A percentile compares a stretch with the other conserved stretches of the same genome.
Evolutionary conservation across 2,888 invertebrate species (phyloP).

Genomic region (Timema cristinae): DNA sequence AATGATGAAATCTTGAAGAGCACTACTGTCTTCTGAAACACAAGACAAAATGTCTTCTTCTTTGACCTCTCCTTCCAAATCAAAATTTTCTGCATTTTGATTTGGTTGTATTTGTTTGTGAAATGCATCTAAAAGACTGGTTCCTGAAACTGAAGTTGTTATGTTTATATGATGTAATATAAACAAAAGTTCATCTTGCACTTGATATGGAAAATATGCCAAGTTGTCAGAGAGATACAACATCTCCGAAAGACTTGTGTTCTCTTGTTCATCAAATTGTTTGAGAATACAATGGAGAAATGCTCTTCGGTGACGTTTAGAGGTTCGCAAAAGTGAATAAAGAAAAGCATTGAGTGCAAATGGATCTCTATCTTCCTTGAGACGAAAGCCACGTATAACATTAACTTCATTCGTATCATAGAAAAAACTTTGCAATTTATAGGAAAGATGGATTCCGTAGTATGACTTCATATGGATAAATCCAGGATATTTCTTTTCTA

Average conservation of each 20-base stretch:
- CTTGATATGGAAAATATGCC: slow-evolving; percentile 10
- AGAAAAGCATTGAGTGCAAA: slow-evolving; percentile 3
- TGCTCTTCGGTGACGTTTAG: background rate
- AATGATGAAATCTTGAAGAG: slow-evolving; percentile 9
- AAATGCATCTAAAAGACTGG: slow-evolving; percentile 1
- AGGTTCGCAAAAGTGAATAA: slow-evolving; percentile 1
- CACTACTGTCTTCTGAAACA: background rate
- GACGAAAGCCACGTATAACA: background rate
- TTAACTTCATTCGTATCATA: background rate
- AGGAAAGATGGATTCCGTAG: background rate
- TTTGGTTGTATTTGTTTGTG: background rate
- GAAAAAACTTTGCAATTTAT: background rate
- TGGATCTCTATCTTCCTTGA: background rate
- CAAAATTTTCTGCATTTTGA: background rate
- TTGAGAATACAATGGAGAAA: background rate
- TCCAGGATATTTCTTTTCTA: background rate
- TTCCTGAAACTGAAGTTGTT: background rate
- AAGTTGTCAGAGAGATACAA: slow-evolving; percentile 18
- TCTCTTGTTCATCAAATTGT: background rate
- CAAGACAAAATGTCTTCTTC: background rate
- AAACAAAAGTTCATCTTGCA: slow-evolving; percentile 19
- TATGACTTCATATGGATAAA: background rate
- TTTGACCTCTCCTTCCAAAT: background rate
- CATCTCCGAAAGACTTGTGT: slow-evolving; percentile 4
- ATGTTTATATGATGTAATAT: slow-evolving; percentile 10